These are phyloP conservation scores for Apamea monoglypha DNA, from an alignment of 2,888 invertebrate species.

Conservation along the genomic window DNA sequence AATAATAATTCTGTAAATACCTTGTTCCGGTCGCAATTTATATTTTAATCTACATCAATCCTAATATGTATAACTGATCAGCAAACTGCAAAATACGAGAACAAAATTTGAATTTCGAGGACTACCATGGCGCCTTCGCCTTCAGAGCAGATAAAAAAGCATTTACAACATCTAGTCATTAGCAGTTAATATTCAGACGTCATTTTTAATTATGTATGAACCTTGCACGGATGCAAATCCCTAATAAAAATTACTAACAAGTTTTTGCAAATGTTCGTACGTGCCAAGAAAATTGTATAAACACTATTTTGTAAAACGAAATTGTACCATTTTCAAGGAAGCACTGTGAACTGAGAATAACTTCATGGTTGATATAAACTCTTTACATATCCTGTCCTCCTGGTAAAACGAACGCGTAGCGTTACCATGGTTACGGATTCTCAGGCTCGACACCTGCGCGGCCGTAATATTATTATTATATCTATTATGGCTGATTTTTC, in stretches of 20 bases:
- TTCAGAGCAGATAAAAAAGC: too few relatives aligned
- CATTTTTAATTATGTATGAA: background rate
- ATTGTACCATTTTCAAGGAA: too few relatives aligned
- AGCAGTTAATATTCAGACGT: background rate
- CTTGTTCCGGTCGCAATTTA: too few relatives aligned
- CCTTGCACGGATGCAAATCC: background rate
- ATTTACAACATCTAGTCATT: background rate
- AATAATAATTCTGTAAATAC: too few relatives aligned
- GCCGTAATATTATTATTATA: too few relatives aligned
- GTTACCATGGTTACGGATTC: constrained; percentile 14
- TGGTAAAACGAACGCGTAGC: constrained; percentile 2
- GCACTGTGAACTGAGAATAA: background rate
- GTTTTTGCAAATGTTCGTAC: background rate
- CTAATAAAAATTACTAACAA: background rate
- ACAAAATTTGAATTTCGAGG: too few relatives aligned
- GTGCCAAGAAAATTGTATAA: background rate
- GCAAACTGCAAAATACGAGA: background rate
- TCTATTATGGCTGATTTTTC: too few relatives aligned
- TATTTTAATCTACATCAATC: too few relatives aligned
- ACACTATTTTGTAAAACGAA: background rate
- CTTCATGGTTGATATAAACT: constrained; percentile 1
- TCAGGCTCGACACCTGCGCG: background rate
- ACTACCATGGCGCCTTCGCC: too few relatives aligned
- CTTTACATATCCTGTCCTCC: background rate
- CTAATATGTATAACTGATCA: background rate